phyloP scores from a whole-genome alignment of 2,888 invertebrate genomes.

The Tenthredo mesomela region DNA sequence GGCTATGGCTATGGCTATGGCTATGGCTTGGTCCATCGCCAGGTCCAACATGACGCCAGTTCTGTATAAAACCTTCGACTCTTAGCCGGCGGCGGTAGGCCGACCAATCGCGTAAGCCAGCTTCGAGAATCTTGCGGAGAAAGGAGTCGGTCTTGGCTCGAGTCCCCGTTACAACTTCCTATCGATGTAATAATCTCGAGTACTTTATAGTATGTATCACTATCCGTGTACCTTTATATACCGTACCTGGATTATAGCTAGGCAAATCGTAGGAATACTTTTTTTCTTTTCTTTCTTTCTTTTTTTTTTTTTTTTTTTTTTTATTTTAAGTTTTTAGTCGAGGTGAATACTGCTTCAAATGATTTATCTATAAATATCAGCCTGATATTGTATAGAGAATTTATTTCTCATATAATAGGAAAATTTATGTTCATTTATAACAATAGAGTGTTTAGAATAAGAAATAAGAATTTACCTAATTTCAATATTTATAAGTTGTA shows the following conservation, averaged over 20 bases:
- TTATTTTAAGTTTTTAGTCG: neutral
- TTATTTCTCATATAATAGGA: neutral
- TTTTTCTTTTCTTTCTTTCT: neutral
- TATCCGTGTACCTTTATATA: conserved; percentile 1
- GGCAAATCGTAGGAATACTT: neutral
- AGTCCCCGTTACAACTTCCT: conserved; percentile 68
- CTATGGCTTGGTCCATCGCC: conserved; percentile 34
- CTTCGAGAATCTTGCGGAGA: conserved; percentile 67
- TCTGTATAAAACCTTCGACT: conserved; percentile 61
- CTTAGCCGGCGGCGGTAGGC: conserved; percentile 46
- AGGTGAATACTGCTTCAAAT: neutral
- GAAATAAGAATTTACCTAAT: neutral
- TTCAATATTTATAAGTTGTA: neutral
- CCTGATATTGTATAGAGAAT: neutral
- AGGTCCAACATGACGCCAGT: conserved; percentile 40
- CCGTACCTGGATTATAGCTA: neutral
- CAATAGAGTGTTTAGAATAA: neutral
- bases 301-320: too few relatives aligned
- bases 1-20: neutral
- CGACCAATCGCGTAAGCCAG: conserved; percentile 65
- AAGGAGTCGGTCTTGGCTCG: conserved; percentile 67
- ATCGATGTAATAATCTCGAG: conserved; percentile 59
- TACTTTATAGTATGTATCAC: conserved; percentile 46
- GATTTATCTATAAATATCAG: neutral
- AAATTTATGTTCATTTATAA: neutral